A percentile compares a stretch with the other conserved stretches of the same genome.
Conservation (phyloP, 2,797 vertebrate genomes). For the Glossophaga mutica region DNA sequence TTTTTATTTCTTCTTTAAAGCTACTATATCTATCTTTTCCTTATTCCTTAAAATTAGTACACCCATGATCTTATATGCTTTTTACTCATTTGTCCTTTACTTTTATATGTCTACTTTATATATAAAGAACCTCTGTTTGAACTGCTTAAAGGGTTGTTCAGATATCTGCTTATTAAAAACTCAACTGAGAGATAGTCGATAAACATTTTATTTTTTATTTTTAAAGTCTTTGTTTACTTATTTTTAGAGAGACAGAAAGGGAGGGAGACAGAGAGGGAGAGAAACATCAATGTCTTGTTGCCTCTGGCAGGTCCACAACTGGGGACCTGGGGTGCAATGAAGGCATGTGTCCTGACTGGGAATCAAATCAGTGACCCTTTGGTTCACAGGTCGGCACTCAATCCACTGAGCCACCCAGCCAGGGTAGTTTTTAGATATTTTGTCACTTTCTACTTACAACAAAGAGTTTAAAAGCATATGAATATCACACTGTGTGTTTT, state of each 20-base stretch:
- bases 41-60: not conserved
- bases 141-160: not conserved
- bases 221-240: no score
- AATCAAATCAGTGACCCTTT: no score
- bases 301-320: no score
- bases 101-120: not conserved
- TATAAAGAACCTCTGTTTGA: not conserved
- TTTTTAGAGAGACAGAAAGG: no score
- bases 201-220: not conserved
- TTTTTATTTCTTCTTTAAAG: constrained; percentile 4
- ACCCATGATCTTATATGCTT: not conserved
- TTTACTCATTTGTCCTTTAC: not conserved
- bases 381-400: no score
- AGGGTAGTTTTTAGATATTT: not conserved
- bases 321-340: no score
- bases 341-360: no score
- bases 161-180: constrained; percentile 5
- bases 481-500: not conserved
- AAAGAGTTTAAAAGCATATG: not conserved
- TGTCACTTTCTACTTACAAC: not conserved
- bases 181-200: not conserved
- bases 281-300: no score
- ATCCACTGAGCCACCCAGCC: no score
- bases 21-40: not conserved
- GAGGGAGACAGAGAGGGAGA: no score